These are phyloP conservation scores for Meganola albula DNA, from an alignment of 2,888 invertebrate species.

Conservation along the genomic window DNA sequence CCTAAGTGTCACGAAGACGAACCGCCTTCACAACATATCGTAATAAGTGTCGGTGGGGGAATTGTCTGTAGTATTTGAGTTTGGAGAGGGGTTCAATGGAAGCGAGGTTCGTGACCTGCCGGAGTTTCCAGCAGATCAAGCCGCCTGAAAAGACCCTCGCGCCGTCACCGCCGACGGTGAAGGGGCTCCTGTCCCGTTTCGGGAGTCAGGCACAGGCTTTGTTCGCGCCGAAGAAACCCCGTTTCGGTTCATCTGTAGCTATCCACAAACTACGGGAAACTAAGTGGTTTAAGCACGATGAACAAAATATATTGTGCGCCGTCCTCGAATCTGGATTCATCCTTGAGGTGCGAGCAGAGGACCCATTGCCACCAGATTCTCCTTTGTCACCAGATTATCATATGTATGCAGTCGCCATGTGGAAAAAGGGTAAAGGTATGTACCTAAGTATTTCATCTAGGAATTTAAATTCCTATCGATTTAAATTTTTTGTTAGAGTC, in stretches of 20 bases:
- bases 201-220: slow-evolving; percentile 75
- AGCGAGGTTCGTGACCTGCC: slow-evolving; percentile 77
- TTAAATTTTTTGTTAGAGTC: slow-evolving; percentile 14
- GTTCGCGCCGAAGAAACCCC: slow-evolving; percentile 71
- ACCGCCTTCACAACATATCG: slow-evolving; percentile 32
- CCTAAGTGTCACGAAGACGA: slow-evolving; percentile 29
- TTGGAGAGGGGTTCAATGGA: slow-evolving; percentile 73
- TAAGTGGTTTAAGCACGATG: slow-evolving; percentile 85
- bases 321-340: slow-evolving; percentile 85
- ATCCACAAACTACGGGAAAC: slow-evolving; percentile 84
- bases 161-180: slow-evolving; percentile 69
- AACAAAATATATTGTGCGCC: slow-evolving; percentile 83
- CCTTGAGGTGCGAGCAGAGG: slow-evolving; percentile 79
- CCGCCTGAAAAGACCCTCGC: slow-evolving; percentile 74
- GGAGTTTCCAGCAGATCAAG: slow-evolving; percentile 75
- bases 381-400: slow-evolving; percentile 71
- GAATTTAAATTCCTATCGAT: slow-evolving; percentile 6
- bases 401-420: slow-evolving; percentile 83
- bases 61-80: slow-evolving; percentile 55
- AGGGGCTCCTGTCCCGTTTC: slow-evolving; percentile 73
- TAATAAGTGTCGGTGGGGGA: slow-evolving; percentile 51
- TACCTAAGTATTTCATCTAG: slow-evolving; percentile 20
- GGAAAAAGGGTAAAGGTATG: slow-evolving; percentile 84
- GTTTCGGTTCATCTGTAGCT: slow-evolving; percentile 81
- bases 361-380: slow-evolving; percentile 66